A percentile compares a stretch with the other conserved stretches of the same genome.
Evolutionary conservation across 2,888 invertebrate species (phyloP).

Genomic region (Drosophila atripex): DNA sequence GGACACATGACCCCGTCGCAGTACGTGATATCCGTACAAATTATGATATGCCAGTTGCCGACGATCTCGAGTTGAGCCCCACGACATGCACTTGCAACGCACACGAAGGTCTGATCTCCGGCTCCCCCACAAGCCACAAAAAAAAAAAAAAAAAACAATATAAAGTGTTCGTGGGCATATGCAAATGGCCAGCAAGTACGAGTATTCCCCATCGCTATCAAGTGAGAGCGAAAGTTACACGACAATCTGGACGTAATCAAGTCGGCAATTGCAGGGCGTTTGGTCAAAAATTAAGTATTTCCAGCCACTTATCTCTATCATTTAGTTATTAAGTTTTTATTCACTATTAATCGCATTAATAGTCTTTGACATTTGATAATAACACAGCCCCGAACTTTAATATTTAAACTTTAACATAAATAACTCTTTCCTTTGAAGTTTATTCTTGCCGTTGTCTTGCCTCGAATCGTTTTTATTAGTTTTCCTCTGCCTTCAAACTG

Average conservation of each 20-base stretch:
- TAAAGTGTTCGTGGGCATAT: slow-evolving; percentile 44
- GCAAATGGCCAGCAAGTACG: slow-evolving; percentile 58
- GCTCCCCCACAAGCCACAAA: slow-evolving; percentile 56
- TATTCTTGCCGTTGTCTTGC: background rate
- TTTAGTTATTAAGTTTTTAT: background rate
- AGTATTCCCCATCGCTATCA: slow-evolving; percentile 37
- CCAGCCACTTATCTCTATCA: background rate
- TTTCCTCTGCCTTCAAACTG: slow-evolving; percentile 20
- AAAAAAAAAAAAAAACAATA: slow-evolving; percentile 4
- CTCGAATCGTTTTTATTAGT: slow-evolving; percentile 2
- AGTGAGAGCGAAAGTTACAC: slow-evolving; percentile 72
- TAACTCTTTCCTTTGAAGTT: background rate
- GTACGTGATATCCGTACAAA: slow-evolving; percentile 67
- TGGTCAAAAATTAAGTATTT: background rate
- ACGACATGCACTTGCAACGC: slow-evolving; percentile 62
- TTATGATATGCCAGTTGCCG: slow-evolving; percentile 57
- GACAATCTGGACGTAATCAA: slow-evolving; percentile 31
- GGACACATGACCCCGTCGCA: slow-evolving; percentile 60
- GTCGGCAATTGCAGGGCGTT: slow-evolving; percentile 17
- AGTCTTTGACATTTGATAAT: too few species aligned
- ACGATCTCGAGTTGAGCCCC: slow-evolving; percentile 47
- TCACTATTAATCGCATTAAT: background rate
- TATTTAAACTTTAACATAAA: too few species aligned
- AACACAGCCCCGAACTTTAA: too few species aligned
- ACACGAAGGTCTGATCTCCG: slow-evolving; percentile 32